A percentile compares a stretch with the other conserved stretches of the same genome.
Evolutionary conservation across 2,113 vertebrate genomes (phyloP).

Genomic region (Lagopus muta): DNA sequence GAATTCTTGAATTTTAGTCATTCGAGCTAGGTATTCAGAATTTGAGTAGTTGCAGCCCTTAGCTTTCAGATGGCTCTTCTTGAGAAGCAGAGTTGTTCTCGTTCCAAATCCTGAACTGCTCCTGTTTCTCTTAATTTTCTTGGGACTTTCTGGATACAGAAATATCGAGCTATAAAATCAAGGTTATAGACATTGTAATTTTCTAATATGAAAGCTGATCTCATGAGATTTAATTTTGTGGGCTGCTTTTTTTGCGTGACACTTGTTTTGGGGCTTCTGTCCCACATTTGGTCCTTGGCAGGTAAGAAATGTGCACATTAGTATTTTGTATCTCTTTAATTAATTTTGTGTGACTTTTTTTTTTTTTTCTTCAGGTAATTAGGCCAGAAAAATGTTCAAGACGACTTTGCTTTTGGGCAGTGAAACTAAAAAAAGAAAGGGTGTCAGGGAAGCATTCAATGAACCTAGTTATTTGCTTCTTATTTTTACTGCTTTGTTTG

Average conservation of each 20-base stretch:
- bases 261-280: conserved; percentile 10
- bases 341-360: neutral
- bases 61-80: neutral
- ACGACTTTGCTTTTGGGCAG: neutral
- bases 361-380: neutral
- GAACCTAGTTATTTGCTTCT: neutral
- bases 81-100: neutral
- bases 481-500: neutral
- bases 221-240: neutral
- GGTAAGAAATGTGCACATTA: conserved; percentile 31
- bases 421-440: neutral
- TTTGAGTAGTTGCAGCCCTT: neutral
- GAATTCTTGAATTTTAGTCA: neutral
- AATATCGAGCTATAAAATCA: neutral
- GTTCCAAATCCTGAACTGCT: neutral
- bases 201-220: neutral
- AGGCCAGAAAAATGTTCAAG: neutral
- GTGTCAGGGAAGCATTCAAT: neutral
- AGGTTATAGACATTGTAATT: neutral
- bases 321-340: conserved; percentile 27
- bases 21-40: neutral
- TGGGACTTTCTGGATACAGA: neutral
- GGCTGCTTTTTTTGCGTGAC: conserved; percentile 4
- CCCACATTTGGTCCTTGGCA: conserved; percentile 56
- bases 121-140: neutral